Conservation (phyloP, 2,113 vertebrate species). For the Atrichornis clamosus region DNA sequence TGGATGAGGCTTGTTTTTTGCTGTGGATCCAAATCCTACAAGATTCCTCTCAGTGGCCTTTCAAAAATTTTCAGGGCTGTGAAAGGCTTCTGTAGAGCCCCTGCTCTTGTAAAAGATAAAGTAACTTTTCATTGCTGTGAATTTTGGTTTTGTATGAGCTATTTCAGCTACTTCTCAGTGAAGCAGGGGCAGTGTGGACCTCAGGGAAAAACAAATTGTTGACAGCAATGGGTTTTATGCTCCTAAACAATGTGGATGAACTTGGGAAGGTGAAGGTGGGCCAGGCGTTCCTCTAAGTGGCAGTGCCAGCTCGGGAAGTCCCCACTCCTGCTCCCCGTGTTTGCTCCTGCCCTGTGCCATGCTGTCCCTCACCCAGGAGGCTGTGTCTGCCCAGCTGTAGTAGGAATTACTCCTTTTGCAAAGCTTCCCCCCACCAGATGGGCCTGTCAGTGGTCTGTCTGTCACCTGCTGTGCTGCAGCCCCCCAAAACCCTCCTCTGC, state of each 20-base stretch:
- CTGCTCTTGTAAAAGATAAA: background rate
- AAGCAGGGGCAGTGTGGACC: background rate
- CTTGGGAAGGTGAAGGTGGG: background rate
- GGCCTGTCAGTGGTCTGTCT: background rate
- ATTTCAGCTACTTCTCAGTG: background rate
- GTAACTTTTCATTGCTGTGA: background rate
- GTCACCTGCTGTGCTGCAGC: background rate
- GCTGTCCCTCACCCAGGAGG: background rate
- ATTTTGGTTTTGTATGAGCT: background rate
- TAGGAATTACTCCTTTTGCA: background rate
- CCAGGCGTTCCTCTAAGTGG: background rate
- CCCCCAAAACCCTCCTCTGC: background rate
- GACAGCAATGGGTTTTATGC: background rate
- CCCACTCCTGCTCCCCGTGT: background rate
- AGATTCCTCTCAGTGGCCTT: background rate
- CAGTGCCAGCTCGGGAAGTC: background rate
- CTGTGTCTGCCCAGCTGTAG: background rate
- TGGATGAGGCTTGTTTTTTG: background rate
- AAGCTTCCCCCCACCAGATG: background rate
- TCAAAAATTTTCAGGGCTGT: background rate
- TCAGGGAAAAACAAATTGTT: background rate
- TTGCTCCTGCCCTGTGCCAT: background rate
- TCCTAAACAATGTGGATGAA: background rate
- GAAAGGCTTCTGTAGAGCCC: background rate
- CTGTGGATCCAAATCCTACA: background rate